Conservation (phyloP, 1,140 invertebrate genomes). For the Aphelenchoides besseyi region DNA sequence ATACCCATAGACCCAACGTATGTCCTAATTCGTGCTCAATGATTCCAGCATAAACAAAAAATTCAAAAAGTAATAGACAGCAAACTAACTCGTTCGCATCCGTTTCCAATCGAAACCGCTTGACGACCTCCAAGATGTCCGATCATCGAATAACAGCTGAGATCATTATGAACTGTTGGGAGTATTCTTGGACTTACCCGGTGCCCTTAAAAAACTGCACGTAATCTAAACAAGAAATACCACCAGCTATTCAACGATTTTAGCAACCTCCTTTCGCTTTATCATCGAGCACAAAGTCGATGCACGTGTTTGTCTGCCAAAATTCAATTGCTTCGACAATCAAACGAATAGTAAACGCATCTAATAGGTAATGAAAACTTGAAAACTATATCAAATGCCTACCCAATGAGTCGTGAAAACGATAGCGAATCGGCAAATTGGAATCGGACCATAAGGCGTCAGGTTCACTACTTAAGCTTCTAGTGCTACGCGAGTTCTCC, state of each 20-base stretch:
- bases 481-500: constrained; percentile 28
- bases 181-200: constrained; percentile 28
- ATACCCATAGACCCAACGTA: constrained; percentile 63
- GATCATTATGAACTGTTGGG: background rate
- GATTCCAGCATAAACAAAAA: constrained; percentile 56
- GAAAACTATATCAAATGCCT: constrained; percentile 19
- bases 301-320: constrained; percentile 58
- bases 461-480: constrained; percentile 49
- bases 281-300: constrained; percentile 53
- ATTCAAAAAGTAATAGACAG: constrained; percentile 9
- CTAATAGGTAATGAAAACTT: constrained; percentile 9
- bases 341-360: constrained; percentile 29
- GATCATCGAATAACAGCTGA: constrained; percentile 61
- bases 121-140: constrained; percentile 58
- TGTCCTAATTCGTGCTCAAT: constrained; percentile 66
- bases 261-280: constrained; percentile 31
- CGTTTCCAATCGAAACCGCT: constrained; percentile 39
- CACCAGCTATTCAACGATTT: too few relatives aligned
- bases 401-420: constrained; percentile 56
- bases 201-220: constrained; percentile 61
- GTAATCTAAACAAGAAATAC: constrained; percentile 52
- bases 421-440: constrained; percentile 52
- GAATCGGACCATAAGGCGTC: constrained; percentile 47
- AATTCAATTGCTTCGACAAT: constrained; percentile 56
- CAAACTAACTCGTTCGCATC: background rate